These are phyloP conservation scores for Rhegmatorhina hoffmannsi DNA, from an alignment of 2,113 vertebrate genomes.

Conservation along the genomic window DNA sequence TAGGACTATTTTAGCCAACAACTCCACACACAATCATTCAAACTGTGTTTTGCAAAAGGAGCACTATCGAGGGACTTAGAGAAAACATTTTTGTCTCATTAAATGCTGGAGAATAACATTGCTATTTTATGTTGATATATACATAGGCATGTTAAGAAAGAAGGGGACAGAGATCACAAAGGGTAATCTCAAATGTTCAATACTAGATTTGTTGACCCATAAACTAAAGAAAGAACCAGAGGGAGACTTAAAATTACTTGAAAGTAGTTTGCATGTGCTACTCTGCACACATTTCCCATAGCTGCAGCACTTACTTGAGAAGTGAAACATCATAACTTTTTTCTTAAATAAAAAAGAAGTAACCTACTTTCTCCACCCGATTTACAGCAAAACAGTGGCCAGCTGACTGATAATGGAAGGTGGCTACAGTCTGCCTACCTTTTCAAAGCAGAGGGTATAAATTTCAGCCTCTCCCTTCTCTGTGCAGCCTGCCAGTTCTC, in stretches of 20 bases:
- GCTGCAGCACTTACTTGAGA: neutral
- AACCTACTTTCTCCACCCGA: neutral
- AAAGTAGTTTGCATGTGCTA: neutral
- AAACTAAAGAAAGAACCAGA: neutral
- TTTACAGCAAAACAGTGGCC: conserved; percentile 18
- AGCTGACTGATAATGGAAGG: neutral
- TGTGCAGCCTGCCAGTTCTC: neutral
- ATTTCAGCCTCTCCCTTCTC: neutral
- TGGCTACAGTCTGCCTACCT: neutral
- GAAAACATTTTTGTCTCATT: neutral
- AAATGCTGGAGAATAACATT: neutral
- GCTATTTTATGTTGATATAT: neutral
- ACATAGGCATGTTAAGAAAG: neutral
- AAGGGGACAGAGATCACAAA: neutral
- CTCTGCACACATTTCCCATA: neutral
- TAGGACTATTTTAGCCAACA: neutral
- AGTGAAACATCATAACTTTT: neutral
- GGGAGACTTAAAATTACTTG: neutral
- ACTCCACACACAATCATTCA: neutral
- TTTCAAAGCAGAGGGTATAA: neutral
- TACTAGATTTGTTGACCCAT: neutral
- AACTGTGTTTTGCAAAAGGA: neutral
- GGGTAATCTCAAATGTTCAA: neutral
- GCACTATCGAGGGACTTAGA: neutral
- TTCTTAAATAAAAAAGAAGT: neutral